Base-by-base conservation (phyloP, 1,140 invertebrate genomes). In the Drosophila arawakana region DNA sequence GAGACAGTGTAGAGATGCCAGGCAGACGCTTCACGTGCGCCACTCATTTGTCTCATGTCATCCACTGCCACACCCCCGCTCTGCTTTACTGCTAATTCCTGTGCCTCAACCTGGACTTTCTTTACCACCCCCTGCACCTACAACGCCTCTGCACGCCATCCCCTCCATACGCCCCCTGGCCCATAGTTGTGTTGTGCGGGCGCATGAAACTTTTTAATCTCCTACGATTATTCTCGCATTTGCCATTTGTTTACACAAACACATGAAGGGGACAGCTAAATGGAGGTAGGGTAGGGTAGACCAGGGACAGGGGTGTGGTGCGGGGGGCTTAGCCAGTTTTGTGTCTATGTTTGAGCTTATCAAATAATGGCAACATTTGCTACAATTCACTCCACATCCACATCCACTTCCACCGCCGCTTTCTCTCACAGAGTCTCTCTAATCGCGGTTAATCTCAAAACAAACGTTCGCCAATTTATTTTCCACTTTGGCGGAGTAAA, bases 361-460 rank as follows among this genome's bases (percentile, higher is more conserved):
- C 89, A 91, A 86, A 90, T 83, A 83, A 86, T 86, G 89, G 81
- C 84, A 91, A 91, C 84, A 91, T 91, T 91, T 86, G 80, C 84
- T 86, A 77, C 73, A 61, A 79, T 88, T 83, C 77, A 76, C 83
- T 73, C 46, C 46, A 37, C 58, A 11, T 34, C 34, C 7, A 10
- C 30, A 18, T 5, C 18, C 47, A 7, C 7, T 35, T 7, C 49
- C 13, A 35, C 6, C 49, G 15, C 3, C 30, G 25, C 30, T 59
- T 55, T 65, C 49, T 69, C 62, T 47, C 69, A 41, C 47, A 71
- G 71, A 30, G 25, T 30, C 25, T 73, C 76, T 82, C 90, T 91
- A 91, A 91, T 91, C 90, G 90, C 90, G 90, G 90, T 91, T 91
- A 91, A 91, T 91, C 90, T 91, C 81, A 85, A 88, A 91, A 91